Evolutionary conservation across 2,797 vertebrate species (phyloP).

Genomic region (Alectoris magna): DNA sequence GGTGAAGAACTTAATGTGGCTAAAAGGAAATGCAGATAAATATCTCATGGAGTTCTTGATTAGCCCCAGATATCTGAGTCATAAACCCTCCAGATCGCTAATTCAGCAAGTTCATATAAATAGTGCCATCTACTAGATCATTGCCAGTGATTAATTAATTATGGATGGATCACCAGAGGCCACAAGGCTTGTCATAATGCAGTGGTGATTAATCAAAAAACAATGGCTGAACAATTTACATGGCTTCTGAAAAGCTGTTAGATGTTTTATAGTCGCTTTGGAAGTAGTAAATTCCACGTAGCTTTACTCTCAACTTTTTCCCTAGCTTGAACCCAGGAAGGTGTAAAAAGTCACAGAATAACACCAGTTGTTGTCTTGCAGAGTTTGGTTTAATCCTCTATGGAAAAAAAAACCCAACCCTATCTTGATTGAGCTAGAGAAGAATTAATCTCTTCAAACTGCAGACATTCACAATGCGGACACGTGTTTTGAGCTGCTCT

Average conservation of each 20-base stretch:
- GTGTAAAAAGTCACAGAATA: neutral
- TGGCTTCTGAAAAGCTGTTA: neutral
- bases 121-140: neutral
- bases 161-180: neutral
- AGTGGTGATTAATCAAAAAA: neutral
- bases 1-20: neutral
- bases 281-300: neutral
- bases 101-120: conserved; percentile 12
- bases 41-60: conserved; percentile 13
- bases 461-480: neutral
- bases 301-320: neutral
- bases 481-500: neutral
- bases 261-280: neutral
- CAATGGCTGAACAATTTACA: neutral
- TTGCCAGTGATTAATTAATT: neutral
- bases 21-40: neutral
- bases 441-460: neutral
- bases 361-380: neutral
- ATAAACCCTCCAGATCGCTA: neutral
- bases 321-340: neutral
- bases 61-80: conserved; percentile 21
- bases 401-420: neutral
- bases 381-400: neutral
- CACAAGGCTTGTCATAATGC: neutral
- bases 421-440: neutral